Conservation (phyloP, 2,888 invertebrate species). For the Schrankia costaestrigalis region DNA sequence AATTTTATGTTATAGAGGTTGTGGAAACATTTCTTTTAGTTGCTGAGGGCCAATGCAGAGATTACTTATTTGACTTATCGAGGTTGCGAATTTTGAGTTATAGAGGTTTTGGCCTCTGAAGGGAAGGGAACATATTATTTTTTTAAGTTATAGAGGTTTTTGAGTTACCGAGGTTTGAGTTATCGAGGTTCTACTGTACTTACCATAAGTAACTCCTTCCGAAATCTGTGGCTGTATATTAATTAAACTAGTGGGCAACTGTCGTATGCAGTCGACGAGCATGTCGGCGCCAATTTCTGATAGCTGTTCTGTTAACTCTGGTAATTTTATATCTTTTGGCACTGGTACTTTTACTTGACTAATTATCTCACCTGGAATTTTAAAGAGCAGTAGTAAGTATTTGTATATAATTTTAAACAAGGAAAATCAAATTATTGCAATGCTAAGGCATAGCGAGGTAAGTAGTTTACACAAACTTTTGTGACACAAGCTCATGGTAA, state of each 20-base stretch:
- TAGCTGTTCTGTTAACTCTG: conserved; percentile 83
- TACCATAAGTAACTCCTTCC: conserved; percentile 86
- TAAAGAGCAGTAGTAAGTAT: conserved; percentile 4
- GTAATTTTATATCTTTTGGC: conserved; percentile 80
- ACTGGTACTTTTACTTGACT: conserved; percentile 80
- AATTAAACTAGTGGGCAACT: conserved; percentile 81
- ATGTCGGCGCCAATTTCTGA: conserved; percentile 85
- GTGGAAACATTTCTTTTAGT: too few relatives aligned
- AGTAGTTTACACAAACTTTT: too few relatives aligned
- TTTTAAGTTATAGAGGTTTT: too few relatives aligned
- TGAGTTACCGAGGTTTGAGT: too few relatives aligned
- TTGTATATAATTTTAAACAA: conserved; percentile 5
- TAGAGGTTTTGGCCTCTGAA: too few relatives aligned
- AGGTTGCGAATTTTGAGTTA: too few relatives aligned
- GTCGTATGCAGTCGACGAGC: conserved; percentile 82
- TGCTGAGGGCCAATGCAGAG: too few relatives aligned
- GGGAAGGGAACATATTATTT: too few relatives aligned
- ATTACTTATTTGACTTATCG: too few relatives aligned
- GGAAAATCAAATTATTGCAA: not conserved
- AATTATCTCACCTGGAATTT: conserved; percentile 79
- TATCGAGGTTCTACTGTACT: conserved; percentile 13
- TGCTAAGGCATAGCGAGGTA: too few relatives aligned
- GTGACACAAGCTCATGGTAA: too few relatives aligned
- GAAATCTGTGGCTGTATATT: conserved; percentile 82
- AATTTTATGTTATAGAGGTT: too few relatives aligned